These are phyloP conservation scores for Ibycter americanus DNA, from an alignment of 2,797 vertebrate species.

Conservation along the genomic window DNA sequence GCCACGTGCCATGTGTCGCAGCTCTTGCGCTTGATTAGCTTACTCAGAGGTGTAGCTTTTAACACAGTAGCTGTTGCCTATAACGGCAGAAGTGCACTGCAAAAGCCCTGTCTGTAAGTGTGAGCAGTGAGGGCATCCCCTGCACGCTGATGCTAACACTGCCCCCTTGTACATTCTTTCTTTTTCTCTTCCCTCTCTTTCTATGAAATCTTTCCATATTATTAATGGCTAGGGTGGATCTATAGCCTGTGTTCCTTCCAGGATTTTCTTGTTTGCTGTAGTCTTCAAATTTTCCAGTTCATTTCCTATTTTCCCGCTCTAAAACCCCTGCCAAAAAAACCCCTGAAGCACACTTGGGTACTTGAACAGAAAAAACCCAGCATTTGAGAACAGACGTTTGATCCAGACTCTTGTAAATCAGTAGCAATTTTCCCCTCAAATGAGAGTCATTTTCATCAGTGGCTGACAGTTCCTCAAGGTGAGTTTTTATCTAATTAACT, in stretches of 20 bases:
- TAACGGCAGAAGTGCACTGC: rapidly evolving
- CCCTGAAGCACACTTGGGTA: not conserved
- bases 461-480: not conserved
- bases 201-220: conserved; percentile 46
- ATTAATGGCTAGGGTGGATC: not conserved
- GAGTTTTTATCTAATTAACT: not conserved
- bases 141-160: not conserved
- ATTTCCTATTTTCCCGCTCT: conserved; percentile 46
- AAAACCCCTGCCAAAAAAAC: conserved; percentile 39
- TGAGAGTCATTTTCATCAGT: not conserved
- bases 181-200: not conserved
- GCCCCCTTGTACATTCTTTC: not conserved
- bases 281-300: conserved; percentile 42
- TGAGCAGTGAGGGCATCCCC: rapidly evolving
- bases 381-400: not conserved
- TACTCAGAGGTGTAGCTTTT: rapidly evolving
- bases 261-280: conserved; percentile 24
- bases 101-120: rapidly evolving
- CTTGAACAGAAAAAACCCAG: not conserved
- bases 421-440: not conserved
- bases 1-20: rapidly evolving
- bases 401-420: not conserved
- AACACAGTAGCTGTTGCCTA: rapidly evolving
- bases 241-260: not conserved
- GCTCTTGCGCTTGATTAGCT: rapidly evolving